Evolutionary conservation across 2,888 invertebrate species (phyloP).

Genomic region (Rhogogaster chlorosoma): DNA sequence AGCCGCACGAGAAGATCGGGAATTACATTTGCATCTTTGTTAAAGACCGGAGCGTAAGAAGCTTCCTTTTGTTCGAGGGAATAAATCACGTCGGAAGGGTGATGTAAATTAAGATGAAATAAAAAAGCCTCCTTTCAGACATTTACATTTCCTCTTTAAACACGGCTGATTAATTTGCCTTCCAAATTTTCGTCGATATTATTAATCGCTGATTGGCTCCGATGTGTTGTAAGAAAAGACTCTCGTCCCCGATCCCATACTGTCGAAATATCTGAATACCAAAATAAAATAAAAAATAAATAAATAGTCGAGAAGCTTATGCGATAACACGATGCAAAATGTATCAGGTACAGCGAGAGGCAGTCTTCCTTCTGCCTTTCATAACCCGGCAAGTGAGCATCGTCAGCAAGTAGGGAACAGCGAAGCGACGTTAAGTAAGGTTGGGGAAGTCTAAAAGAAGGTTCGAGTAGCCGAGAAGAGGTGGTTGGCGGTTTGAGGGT

Average conservation of each 20-base stretch:
- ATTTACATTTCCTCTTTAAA: conserved; percentile 19
- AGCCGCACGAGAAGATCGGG: not conserved
- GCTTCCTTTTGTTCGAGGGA: not conserved
- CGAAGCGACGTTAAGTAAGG: conserved; percentile 19
- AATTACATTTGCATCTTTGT: not conserved
- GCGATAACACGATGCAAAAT: not conserved
- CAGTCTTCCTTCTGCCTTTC: not conserved
- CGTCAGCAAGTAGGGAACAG: conserved; percentile 39
- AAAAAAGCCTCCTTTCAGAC: not conserved
- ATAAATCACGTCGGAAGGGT: not conserved
- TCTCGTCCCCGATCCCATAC: not conserved
- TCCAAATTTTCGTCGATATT: not conserved
- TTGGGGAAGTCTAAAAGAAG: conserved; percentile 39
- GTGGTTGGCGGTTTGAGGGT: conserved; percentile 23
- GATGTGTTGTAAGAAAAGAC: not conserved
- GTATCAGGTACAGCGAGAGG: not conserved
- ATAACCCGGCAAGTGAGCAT: conserved; percentile 45
- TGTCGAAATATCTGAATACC: not conserved
- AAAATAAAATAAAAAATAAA: not conserved
- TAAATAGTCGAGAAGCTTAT: not conserved
- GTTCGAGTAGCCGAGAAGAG: conserved; percentile 41
- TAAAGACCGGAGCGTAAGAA: not conserved
- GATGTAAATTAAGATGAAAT: not conserved
- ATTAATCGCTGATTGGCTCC: not conserved
- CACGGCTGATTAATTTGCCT: conserved; percentile 13